Conservation (phyloP, 2,888 invertebrate species). For the Rhaphigaster nebulosa region DNA sequence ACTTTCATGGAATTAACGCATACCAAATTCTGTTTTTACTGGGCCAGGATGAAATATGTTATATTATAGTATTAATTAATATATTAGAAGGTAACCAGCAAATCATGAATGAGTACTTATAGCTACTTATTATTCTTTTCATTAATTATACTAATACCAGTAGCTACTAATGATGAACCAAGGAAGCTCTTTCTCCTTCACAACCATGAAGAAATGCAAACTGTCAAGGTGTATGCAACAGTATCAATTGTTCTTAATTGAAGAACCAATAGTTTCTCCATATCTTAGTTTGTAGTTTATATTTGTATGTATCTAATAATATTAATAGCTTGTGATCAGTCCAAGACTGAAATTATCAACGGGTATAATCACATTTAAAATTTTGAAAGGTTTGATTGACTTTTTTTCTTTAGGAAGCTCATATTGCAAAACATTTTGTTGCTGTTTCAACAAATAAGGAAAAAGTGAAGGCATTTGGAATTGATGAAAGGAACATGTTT, state of each 20-base stretch:
- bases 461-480: slow-evolving; percentile 97
- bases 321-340: neutral
- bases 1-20: too few species aligned
- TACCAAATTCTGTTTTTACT: too few species aligned
- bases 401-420: slow-evolving; percentile 45
- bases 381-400: neutral
- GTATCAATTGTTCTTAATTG: neutral
- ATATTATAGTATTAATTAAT: too few species aligned
- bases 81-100: neutral
- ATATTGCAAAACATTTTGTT: slow-evolving; percentile 84
- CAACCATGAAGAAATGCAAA: neutral
- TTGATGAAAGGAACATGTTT: slow-evolving; percentile 98
- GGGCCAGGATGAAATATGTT: too few species aligned
- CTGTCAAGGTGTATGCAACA: neutral
- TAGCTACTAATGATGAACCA: neutral
- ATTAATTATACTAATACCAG: neutral
- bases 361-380: neutral
- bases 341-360: neutral
- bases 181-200: neutral
- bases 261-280: neutral
- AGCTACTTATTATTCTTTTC: neutral
- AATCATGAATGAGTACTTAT: neutral
- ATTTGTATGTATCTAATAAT: neutral
- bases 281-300: too few species aligned
- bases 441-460: slow-evolving; percentile 95